Evolutionary conservation across 2,797 vertebrate species (phyloP).

Genomic region (Muscicapa striata): DNA sequence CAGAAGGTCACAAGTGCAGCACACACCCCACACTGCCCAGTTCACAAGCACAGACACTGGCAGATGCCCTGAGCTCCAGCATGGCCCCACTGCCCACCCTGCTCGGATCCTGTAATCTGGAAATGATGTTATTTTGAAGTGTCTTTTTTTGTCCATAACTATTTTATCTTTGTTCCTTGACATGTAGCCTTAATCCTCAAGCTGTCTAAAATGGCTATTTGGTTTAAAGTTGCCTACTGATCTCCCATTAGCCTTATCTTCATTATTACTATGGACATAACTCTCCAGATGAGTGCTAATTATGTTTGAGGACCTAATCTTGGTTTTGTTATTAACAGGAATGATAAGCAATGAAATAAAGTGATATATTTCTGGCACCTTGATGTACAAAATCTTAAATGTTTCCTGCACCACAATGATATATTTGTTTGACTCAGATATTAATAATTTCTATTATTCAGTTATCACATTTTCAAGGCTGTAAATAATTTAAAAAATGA

Average conservation of each 20-base stretch:
- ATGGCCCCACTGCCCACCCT: rapidly evolving
- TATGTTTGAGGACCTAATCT: background rate
- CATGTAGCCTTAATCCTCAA: background rate
- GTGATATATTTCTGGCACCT: background rate
- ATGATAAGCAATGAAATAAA: background rate
- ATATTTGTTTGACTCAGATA: background rate
- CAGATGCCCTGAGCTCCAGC: rapidly evolving
- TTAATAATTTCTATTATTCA: background rate
- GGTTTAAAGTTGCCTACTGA: background rate
- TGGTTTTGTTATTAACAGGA: background rate
- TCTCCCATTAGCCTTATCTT: background rate
- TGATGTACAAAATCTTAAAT: background rate
- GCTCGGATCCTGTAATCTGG: too few species aligned
- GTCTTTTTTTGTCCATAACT: background rate
- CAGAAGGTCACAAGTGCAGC: background rate
- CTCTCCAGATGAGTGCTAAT: background rate
- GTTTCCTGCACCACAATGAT: background rate
- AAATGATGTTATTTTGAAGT: background rate
- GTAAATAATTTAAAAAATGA: rapidly evolving
- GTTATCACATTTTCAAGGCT: background rate
- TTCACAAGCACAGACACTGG: background rate
- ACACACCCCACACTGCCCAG: too few species aligned
- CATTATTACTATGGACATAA: background rate
- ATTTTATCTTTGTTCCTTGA: background rate
- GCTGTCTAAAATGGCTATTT: background rate